phyloP scores from a whole-genome alignment of 2,888 invertebrate genomes.

The Leuctra nigra region DNA sequence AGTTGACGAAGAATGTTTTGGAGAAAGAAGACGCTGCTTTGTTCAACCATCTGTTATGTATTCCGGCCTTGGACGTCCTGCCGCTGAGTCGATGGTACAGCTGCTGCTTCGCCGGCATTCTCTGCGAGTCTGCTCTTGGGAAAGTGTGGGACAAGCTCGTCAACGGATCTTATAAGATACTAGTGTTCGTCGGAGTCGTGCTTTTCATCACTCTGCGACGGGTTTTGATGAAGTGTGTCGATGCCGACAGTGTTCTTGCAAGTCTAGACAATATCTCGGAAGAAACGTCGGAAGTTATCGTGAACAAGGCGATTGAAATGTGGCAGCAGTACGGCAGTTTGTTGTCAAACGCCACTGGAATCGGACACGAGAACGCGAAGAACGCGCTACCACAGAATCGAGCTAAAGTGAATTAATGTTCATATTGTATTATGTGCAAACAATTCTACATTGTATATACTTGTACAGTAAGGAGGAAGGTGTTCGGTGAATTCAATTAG shows the following conservation, averaged over 20 bases:
- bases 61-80: conserved; percentile 51
- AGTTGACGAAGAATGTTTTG: conserved; percentile 57
- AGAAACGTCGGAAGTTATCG: conserved; percentile 74
- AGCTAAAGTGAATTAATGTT: too few relatives aligned
- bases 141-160: conserved; percentile 87
- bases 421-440: too few relatives aligned
- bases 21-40: conserved; percentile 72
- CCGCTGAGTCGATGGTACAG: conserved; percentile 74
- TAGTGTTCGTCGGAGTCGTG: conserved; percentile 70
- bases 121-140: conserved; percentile 69
- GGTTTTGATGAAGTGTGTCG: conserved; percentile 55
- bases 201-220: conserved; percentile 63
- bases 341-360: conserved; percentile 27
- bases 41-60: conserved; percentile 59
- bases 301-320: conserved; percentile 77
- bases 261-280: conserved; percentile 53
- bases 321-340: conserved; percentile 74
- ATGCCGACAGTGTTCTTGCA: conserved; percentile 48
- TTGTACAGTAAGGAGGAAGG: too few relatives aligned
- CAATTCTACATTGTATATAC: too few relatives aligned
- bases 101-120: conserved; percentile 73
- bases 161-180: conserved; percentile 75
- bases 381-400: conserved; percentile 15
- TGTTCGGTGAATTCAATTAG: too few relatives aligned
- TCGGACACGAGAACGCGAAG: conserved; percentile 21